Conservation (phyloP, 2,113 vertebrate species). For the Psettodes erumei region DNA sequence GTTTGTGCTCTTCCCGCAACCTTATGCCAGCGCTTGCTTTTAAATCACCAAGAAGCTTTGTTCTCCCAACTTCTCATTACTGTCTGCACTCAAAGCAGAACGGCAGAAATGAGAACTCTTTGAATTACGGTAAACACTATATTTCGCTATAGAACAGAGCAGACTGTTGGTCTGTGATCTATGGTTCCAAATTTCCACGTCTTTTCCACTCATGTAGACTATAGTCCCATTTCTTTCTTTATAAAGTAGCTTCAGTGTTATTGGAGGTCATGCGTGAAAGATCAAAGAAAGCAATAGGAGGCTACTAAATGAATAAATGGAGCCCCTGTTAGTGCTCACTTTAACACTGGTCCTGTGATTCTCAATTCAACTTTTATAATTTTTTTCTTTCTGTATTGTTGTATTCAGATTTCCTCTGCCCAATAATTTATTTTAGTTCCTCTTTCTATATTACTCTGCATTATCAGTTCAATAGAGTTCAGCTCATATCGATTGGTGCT, state of each 20-base stretch:
- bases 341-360: not conserved
- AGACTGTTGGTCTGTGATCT: constrained; percentile 16
- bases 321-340: not conserved
- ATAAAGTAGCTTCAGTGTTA: not conserved
- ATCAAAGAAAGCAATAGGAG: not conserved
- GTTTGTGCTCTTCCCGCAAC: not conserved
- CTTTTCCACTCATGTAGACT: not conserved
- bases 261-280: not conserved
- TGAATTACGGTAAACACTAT: constrained; percentile 38
- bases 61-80: constrained; percentile 52
- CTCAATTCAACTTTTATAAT: not conserved
- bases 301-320: not conserved
- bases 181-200: constrained; percentile 13
- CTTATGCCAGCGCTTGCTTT: constrained; percentile 14
- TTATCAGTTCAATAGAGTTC: constrained; percentile 41
- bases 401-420: constrained; percentile 5
- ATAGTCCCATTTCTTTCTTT: not conserved
- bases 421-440: constrained; percentile 11
- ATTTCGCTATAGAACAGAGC: not conserved
- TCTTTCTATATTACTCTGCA: constrained; percentile 4
- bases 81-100: constrained; percentile 17
- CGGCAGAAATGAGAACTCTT: constrained; percentile 11
- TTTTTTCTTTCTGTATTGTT: not conserved
- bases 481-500: constrained; percentile 34
- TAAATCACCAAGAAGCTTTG: constrained; percentile 38